Base-by-base conservation (phyloP, 2,113 vertebrate species). In the Ancistrus triradiatus region DNA sequence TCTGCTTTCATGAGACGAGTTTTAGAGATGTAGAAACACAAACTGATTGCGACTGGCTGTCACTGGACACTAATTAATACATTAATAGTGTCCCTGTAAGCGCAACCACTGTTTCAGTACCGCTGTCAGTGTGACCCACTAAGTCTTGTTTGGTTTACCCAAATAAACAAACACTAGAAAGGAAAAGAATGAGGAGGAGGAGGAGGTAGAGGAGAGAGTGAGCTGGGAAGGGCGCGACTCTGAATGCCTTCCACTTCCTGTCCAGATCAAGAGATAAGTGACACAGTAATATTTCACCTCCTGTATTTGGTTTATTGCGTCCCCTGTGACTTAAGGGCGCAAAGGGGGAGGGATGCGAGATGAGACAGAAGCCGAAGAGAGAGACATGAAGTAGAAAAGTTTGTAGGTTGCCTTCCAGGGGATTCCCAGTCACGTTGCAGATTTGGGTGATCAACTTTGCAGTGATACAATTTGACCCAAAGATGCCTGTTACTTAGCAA, bases 91-190 rank as follows among this genome's bases (percentile, higher is more conserved):
- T 7, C 3, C 4, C 14, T 42, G 38, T 42, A 6, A 15, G 14
- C 14, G 35, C 14, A 3, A 11, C n/a, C 38, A 31, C 22, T 15
- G 25, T 24, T 59, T 24, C 47, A 46, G 14, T 47, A 24, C 40
- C 11, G 3, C 15, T 6, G 25, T 25, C 17, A 15, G 18, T 22
- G 31, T 38, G 25, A 47, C 42, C 27, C 31, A 19, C 77, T n/a
- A 65, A 69, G 28, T 74, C 81, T 55, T 89, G 89, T 88, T 90
- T 85, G 77, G 77, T 82, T 85, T 85, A 87, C 82, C 81, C 84
- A 73, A 65, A 65, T 79, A 77, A 83, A 82, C 68, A 85, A 64
- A 80, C 79, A 82, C 71, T 6, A 4, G 37, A 31, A 57, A 53
- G 35, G 28, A 19, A 48, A 57, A 64, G 14, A 14, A 71, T 76